Evolutionary conservation across 2,888 invertebrate species (phyloP).

Genomic region (Apodemia hepburni): DNA sequence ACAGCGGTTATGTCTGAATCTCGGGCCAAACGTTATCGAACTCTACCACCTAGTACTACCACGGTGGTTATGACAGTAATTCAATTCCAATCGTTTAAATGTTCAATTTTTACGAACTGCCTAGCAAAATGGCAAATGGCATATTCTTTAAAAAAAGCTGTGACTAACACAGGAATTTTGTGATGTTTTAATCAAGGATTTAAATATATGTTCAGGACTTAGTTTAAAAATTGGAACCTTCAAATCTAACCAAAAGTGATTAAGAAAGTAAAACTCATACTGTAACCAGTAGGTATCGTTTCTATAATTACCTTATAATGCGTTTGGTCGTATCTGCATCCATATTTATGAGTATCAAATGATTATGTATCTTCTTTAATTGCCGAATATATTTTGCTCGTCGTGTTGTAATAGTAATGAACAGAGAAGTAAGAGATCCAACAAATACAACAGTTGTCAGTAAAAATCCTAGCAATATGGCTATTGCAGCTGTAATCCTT

Average conservation of each 20-base stretch:
- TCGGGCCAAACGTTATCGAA: too few relatives aligned
- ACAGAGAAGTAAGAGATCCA: conserved; percentile 71
- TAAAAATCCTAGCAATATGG: conserved; percentile 63
- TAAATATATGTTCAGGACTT: too few relatives aligned
- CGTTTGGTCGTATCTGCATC: conserved; percentile 56
- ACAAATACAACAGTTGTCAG: conserved; percentile 73
- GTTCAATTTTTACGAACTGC: too few relatives aligned
- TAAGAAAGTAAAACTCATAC: too few relatives aligned
- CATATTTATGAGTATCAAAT: conserved; percentile 64
- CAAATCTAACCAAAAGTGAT: not conserved
- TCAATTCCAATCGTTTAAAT: too few relatives aligned
- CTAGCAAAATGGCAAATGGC: too few relatives aligned
- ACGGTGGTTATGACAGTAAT: too few relatives aligned
- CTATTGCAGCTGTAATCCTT: conserved; percentile 56
- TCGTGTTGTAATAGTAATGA: conserved; percentile 70
- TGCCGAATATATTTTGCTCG: conserved; percentile 65
- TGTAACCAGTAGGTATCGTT: not conserved
- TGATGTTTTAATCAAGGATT: too few relatives aligned
- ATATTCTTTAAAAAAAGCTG: too few relatives aligned
- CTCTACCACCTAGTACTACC: too few relatives aligned
- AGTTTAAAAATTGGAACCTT: not conserved
- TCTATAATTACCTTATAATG: conserved; percentile 54
- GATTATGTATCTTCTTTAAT: conserved; percentile 63
- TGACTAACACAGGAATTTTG: too few relatives aligned
- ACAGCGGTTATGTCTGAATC: too few relatives aligned